Percentiles rank a stretch among this genome's conserved stretches.
Conservation (phyloP, 2,113 vertebrate genomes). For the Catharus fuscescens region DNA sequence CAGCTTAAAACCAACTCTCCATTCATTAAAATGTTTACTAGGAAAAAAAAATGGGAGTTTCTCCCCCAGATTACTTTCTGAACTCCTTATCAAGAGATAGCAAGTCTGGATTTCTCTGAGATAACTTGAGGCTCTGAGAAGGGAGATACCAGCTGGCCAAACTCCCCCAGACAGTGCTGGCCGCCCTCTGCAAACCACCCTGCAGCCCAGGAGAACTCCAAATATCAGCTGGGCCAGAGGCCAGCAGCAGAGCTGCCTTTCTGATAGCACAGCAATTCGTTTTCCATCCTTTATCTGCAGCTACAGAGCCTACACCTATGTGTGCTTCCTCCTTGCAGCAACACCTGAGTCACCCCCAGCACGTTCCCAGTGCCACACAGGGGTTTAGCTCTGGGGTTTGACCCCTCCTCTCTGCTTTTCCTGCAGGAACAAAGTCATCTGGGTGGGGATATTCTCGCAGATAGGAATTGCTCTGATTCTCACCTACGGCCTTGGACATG, state of each 20-base stretch:
- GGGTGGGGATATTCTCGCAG: constrained; percentile 81
- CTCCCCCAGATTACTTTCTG: background rate
- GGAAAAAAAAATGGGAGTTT: background rate
- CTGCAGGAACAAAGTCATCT: constrained; percentile 81
- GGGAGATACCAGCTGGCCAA: background rate
- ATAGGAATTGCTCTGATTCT: constrained; percentile 74
- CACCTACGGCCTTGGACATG: constrained; percentile 72
- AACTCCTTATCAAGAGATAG: background rate
- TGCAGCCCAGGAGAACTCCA: background rate
- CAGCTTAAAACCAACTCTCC: background rate
- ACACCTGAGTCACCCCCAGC: too few relatives aligned
- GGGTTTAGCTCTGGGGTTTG: background rate
- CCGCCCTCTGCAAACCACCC: background rate
- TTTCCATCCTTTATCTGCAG: constrained; percentile 36
- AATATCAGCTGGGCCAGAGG: background rate
- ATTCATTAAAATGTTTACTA: background rate
- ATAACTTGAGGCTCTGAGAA: background rate
- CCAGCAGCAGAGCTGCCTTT: background rate
- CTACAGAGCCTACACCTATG: background rate
- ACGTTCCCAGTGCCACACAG: too few relatives aligned
- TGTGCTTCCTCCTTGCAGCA: background rate
- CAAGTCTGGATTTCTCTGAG: background rate
- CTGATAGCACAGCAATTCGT: background rate
- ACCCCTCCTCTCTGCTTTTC: background rate
- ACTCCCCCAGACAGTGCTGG: background rate